Conservation (phyloP, 2,888 invertebrate species). For the Imbricaverruca yamaguchii region DNA sequence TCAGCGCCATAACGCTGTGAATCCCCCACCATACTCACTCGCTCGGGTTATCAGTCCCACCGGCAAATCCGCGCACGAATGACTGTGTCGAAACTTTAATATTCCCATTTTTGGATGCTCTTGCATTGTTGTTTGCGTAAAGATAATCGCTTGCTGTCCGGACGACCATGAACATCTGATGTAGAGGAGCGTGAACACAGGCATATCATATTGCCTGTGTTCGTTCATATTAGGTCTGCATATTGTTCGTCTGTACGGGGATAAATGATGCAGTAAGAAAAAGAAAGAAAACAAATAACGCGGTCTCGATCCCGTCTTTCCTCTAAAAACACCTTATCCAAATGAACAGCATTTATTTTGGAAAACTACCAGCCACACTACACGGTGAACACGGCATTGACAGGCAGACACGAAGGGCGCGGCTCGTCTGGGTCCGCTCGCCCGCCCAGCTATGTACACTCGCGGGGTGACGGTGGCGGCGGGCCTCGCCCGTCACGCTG, state of each 20-base stretch:
- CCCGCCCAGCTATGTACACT: background rate
- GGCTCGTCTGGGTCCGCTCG: background rate
- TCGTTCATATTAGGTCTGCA: too few relatives aligned
- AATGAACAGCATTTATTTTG: slow-evolving; percentile 17
- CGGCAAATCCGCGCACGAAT: too few relatives aligned
- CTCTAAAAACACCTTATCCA: background rate
- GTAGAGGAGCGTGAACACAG: background rate
- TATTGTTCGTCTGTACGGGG: background rate
- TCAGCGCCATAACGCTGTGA: too few relatives aligned
- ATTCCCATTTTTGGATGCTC: too few relatives aligned
- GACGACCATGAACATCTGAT: background rate
- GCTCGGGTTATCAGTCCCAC: too few relatives aligned
- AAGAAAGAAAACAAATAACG: background rate
- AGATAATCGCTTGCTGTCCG: background rate
- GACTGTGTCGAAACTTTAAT: too few relatives aligned
- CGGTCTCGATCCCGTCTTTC: background rate
- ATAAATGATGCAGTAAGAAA: background rate
- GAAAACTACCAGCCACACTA: slow-evolving; percentile 14
- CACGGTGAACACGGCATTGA: background rate
- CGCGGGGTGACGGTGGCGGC: too few relatives aligned
- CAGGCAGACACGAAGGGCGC: background rate
- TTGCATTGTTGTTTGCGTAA: too few relatives aligned
- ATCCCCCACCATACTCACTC: too few relatives aligned
- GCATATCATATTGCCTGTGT: too few relatives aligned
- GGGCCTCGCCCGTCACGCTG: too few relatives aligned